Base-by-base conservation (phyloP, 1,140 invertebrate species). In the Pseudachorutes palmiensis region DNA sequence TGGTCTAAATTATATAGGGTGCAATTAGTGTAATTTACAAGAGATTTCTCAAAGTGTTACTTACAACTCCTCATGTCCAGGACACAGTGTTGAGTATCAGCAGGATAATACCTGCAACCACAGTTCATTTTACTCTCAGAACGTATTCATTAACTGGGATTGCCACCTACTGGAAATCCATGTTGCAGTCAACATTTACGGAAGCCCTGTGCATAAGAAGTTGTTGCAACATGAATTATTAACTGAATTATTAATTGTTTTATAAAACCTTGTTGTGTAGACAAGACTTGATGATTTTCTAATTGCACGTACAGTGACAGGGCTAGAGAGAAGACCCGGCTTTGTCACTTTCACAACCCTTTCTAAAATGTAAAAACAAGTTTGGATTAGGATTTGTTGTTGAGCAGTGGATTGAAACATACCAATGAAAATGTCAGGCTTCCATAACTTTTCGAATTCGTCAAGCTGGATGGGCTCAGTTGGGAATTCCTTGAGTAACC, bases 51-150 rank as follows among this genome's bases (percentile, higher is more conserved):
- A 9, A 12, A 45, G 36, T 45, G 36, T 19, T 45, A 65, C 65
- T 66, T 57, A 67, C 66, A 67, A 59, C 66, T 67, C 51, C 61
- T 48, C 60, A 67, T 62, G 30, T 67, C 66, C 16, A 67, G 30
- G 28, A 62, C 32, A 33, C 66, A 67, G 16, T 59, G 2, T 32
- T 67, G 66, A 2, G 66, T 67, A 55, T 67, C 66, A n/a, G 66
- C 66, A 29, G 66, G 66, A 57, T 67, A 67, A 32, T 67, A 67
- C n/a, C n/a, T n/a, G n/a, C n/a, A n/a, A n/a, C n/a, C n/a, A n/a
- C n/a, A n/a, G n/a, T n/a, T n/a, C n/a, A n/a, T n/a, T n/a, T n/a
- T n/a, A n/a, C n/a, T n/a, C n/a, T n/a, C n/a, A n/a, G n/a, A n/a
- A n/a, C n/a, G n/a, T n/a, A n/a, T n/a, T n/a, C n/a, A n/a, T n/a